Evolutionary conservation across 2,888 invertebrate genomes (phyloP), one percentile per base, ranked within the genome.

Genomic region (Odontocolon sp.): DNA sequence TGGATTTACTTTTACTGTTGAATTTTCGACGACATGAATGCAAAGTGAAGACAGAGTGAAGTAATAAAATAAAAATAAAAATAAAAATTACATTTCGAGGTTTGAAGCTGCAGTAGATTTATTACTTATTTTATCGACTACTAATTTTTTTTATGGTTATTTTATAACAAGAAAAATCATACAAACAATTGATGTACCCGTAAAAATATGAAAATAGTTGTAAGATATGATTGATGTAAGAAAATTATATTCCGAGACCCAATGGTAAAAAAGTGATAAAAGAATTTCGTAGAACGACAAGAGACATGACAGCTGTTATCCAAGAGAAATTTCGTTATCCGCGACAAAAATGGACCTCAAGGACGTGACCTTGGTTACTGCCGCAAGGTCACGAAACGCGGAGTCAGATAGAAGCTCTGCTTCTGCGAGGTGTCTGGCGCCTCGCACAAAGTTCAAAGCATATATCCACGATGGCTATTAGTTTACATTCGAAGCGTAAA

Each of bases 381-480:
- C 26, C 18, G 47, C 50, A 64, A 75, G 64, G 52, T 70, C 52
- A 36, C 1, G n/a, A 18, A 31, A 5, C 36, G 40, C 16, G 45
- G 28, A 45, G 50, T n/a, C 16, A 40, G 36, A 40, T 14, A 21
- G 68, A 66, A 11, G 33, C 28, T n/a, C 14, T 16, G 36, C 40
- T 23, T 31, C 56, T 9, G 42, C 21, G 59, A 61, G 63, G 64
- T 66, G 59, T 75, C 14, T 40, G 8, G 69, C 26, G 42, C 18
- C 33, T 50, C 42, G 52, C 75, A 54, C 64, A 9, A 42, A 52
- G 36, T 23, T 26, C 74, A 23, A 9, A 50, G 50, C 69, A 42
- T 69, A n/a, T n/a, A n/a, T 47, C 33, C 14, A 40, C 33, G 57
- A 23, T 63, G n/a, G n/a, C 54, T 16, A 40, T 74, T 47, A 66